phyloP scores from a whole-genome alignment of 2,888 invertebrate species.

The Cataglyphis cursor region DNA sequence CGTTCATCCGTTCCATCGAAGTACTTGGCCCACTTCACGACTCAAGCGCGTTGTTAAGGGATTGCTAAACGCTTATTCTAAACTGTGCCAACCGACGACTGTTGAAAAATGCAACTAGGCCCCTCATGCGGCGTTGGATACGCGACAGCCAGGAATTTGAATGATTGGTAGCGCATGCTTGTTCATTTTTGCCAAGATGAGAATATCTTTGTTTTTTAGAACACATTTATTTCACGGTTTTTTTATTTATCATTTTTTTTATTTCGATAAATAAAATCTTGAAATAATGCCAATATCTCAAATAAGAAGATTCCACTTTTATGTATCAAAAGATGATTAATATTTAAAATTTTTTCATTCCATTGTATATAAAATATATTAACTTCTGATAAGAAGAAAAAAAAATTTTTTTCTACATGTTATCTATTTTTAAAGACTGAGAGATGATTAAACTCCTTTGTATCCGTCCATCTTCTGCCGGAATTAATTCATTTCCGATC shows the following conservation, averaged over 20 bases:
- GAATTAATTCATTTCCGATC: conserved; percentile 77
- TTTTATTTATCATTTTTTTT: not conserved
- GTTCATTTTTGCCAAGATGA: not conserved
- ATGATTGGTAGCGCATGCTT: conserved; percentile 44
- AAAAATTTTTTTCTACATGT: conserved; percentile 1
- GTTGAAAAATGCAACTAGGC: conserved; percentile 63
- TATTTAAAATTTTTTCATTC: not conserved
- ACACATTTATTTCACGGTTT: not conserved
- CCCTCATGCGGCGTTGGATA: conserved; percentile 54
- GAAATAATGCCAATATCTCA: not conserved
- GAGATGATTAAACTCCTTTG: conserved; percentile 28
- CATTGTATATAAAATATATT: not conserved
- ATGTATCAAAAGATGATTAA: not conserved
- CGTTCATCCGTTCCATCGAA: conserved; percentile 79
- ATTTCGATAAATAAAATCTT: not conserved
- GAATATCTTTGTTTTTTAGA: not conserved
- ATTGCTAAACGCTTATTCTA: conserved; percentile 77
- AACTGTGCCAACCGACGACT: conserved; percentile 72
- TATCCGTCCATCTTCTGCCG: not conserved
- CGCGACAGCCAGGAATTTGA: conserved; percentile 62
- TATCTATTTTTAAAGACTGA: not conserved
- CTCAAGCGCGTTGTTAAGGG: conserved; percentile 74
- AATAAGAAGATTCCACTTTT: not conserved
- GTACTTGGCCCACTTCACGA: conserved; percentile 85
- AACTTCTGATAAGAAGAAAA: not conserved